Conservation (phyloP, 2,113 vertebrate genomes). For the Vidua chalybeata region DNA sequence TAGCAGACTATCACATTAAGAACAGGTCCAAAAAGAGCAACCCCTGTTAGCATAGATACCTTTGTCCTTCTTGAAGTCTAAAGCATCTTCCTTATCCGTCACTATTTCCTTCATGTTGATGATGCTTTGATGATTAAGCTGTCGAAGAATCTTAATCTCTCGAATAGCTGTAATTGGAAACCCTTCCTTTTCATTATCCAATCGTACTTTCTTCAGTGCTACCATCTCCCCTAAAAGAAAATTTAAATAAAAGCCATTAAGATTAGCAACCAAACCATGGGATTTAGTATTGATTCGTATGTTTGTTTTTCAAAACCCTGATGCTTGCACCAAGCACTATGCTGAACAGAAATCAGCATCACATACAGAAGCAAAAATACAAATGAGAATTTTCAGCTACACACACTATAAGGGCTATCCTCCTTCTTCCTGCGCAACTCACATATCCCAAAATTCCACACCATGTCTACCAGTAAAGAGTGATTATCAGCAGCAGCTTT, state of each 20-base stretch:
- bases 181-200: slow-evolving; percentile 89
- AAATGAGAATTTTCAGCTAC: neutral
- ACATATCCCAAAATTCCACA: neutral
- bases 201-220: slow-evolving; percentile 85
- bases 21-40: neutral
- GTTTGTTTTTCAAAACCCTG: neutral
- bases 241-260: neutral
- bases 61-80: slow-evolving; percentile 89
- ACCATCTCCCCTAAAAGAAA: slow-evolving; percentile 83
- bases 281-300: neutral
- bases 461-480: neutral
- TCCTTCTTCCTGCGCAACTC: neutral
- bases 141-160: slow-evolving; percentile 87
- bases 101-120: slow-evolving; percentile 91
- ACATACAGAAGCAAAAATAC: neutral
- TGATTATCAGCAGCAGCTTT: neutral
- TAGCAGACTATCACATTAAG: neutral
- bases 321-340: neutral
- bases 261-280: neutral
- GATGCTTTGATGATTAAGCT: slow-evolving; percentile 86
- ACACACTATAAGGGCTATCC: neutral
- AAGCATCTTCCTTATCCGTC: slow-evolving; percentile 86
- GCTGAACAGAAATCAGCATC: neutral
- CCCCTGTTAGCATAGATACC: slow-evolving; percentile 48
- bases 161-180: slow-evolving; percentile 88